Evolutionary conservation across 1,140 invertebrate genomes (phyloP).

Genomic region (Tribolium castaneum): DNA sequence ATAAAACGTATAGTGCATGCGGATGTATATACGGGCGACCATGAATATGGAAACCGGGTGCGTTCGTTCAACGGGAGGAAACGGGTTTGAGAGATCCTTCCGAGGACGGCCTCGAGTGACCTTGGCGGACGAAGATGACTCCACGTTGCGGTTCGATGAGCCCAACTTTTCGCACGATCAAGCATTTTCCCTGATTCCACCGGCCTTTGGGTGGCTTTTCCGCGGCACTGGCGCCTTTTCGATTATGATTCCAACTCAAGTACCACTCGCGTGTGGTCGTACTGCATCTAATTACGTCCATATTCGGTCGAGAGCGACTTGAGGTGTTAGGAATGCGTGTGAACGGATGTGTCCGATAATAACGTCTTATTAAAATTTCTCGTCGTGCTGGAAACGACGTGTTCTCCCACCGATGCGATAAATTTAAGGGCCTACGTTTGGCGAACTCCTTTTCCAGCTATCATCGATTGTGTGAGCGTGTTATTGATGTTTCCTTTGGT

Average conservation of each 20-base stretch:
- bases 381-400: not conserved
- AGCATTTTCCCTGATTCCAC: too few relatives aligned
- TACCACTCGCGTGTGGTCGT: slow-evolving; percentile 10
- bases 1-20: not conserved
- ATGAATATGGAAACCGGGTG: slow-evolving; percentile 17
- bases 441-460: not conserved
- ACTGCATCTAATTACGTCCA: slow-evolving; percentile 21
- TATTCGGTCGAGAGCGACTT: slow-evolving; percentile 12
- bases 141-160: not conserved
- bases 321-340: slow-evolving; percentile 20
- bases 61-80: not conserved
- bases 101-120: slow-evolving; percentile 3
- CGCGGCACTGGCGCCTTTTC: not conserved
- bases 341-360: slow-evolving; percentile 30
- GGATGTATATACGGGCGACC: slow-evolving; percentile 3
- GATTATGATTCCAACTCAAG: not conserved
- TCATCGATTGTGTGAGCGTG: not conserved
- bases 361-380: slow-evolving; percentile 30
- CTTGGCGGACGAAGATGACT: not conserved
- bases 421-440: not conserved
- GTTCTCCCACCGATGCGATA: not conserved
- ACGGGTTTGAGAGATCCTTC: slow-evolving; percentile 10
- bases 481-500: not conserved
- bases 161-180: not conserved
- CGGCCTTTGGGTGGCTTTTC: too few relatives aligned